Base-by-base conservation (phyloP, 2,888 invertebrate genomes). In the Cephus nigrinus region DNA sequence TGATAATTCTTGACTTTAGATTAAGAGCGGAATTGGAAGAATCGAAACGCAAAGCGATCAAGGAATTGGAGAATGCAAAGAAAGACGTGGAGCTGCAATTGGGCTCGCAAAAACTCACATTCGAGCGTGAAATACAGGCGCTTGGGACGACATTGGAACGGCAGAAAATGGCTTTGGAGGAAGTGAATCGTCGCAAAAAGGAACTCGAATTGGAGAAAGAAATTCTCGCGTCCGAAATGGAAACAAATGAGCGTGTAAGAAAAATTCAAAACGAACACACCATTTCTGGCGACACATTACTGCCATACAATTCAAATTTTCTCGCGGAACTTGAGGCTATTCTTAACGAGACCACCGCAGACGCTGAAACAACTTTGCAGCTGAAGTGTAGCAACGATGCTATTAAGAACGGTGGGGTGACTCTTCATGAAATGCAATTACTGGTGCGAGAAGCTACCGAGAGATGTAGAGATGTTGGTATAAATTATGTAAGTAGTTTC, bases 261-360 rank as follows among this genome's bases (percentile, higher is more conserved):
- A 88, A 92, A 74, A 88, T 93, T n/a, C 91, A 93, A 85, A 88
- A 91, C 69, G 92, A 91, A n/a, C 23, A 23, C 55, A 55, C 55
- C 23, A 23, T 23, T 55, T 55, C 55, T 55, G 55, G 55, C 23
- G 55, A 55, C 0, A 23, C 55, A 23, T 55, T 55, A 23, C 83
- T 88, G 34, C 92, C 93, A 1, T 93, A 93, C 82, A 89, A 90
- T 81, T 92, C 93, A 1, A 93, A 93, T 85, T 94, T 94, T 84
- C 85, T 93, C 32, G 90, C 93, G 87, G 92, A 93, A 84, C 86
- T 94, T 2, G 92, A 93, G 86, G 91, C 88, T 76, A 91, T 93
- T 76, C 86, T 93, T 55, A 92, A 89, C 40, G 90, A 89, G 78
- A 89, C 85, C n/a, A 88, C 90, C 4, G 87, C 88, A 0, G 87